These are phyloP conservation scores for Phytoseiulus persimilis DNA, from an alignment of 2,888 invertebrate genomes.

Conservation along the genomic window DNA sequence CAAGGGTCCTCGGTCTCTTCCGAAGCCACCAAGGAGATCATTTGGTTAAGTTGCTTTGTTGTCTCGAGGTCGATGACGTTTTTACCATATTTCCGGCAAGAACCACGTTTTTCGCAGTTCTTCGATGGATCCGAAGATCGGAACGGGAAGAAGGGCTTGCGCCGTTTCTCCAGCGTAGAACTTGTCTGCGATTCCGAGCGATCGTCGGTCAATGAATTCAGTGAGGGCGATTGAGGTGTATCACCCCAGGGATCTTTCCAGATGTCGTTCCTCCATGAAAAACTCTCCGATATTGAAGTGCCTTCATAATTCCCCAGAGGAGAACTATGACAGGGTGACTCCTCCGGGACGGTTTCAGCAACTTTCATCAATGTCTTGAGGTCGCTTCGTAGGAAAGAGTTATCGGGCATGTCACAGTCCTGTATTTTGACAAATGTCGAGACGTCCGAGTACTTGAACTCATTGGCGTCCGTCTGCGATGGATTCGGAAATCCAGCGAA, in stretches of 20 bases:
- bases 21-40: slow-evolving; percentile 24
- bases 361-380: slow-evolving; percentile 11
- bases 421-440: background rate
- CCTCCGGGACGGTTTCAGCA: background rate
- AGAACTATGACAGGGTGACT: slow-evolving; percentile 16
- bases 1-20: slow-evolving; percentile 19
- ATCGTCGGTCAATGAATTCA: background rate
- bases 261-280: background rate
- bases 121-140: background rate
- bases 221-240: background rate
- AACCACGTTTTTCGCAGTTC: background rate
- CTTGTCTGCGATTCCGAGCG: background rate
- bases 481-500: background rate
- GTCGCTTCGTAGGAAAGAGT: background rate
- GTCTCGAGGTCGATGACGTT: background rate
- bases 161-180: slow-evolving; percentile 12
- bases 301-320: background rate
- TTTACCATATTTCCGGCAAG: background rate
- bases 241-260: slow-evolving; percentile 13
- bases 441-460: background rate
- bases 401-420: background rate
- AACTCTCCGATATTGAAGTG: slow-evolving; percentile 32
- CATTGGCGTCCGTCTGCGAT: background rate
- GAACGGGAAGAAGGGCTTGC: background rate
- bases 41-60: slow-evolving; percentile 15